Conservation (phyloP, 2,888 invertebrate genomes). For the Microctonus hyperodae region DNA sequence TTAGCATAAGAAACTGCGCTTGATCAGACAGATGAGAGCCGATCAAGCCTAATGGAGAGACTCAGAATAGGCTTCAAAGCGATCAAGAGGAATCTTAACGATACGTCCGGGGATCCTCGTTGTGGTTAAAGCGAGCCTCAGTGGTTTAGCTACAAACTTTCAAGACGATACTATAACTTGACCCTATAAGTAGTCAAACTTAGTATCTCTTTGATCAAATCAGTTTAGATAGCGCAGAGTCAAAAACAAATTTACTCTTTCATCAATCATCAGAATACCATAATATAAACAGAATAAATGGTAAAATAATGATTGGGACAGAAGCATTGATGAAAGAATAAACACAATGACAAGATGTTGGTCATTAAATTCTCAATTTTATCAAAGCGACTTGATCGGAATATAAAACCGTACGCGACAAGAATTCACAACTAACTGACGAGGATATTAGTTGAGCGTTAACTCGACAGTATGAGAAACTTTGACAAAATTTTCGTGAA, state of each 20-base stretch:
- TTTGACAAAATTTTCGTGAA: slow-evolving; percentile 23
- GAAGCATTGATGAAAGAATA: slow-evolving; percentile 21
- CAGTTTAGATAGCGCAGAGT: slow-evolving; percentile 25
- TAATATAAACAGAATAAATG: neutral
- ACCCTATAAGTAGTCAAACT: slow-evolving; percentile 40
- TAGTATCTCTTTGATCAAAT: slow-evolving; percentile 35
- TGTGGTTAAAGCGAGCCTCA: slow-evolving; percentile 35
- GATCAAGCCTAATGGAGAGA: slow-evolving; percentile 54
- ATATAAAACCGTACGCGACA: slow-evolving; percentile 27
- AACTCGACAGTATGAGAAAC: slow-evolving; percentile 22
- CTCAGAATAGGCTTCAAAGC: slow-evolving; percentile 51
- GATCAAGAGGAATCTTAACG: slow-evolving; percentile 39
- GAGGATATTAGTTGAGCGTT: slow-evolving; percentile 15
- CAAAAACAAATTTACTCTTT: neutral
- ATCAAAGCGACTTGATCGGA: slow-evolving; percentile 13
- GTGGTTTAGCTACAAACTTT: slow-evolving; percentile 55
- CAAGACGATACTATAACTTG: slow-evolving; percentile 58
- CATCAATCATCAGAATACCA: neutral
- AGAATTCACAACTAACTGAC: slow-evolving; percentile 16
- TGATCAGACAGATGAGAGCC: slow-evolving; percentile 29
- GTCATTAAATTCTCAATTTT: slow-evolving; percentile 34
- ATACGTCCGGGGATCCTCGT: slow-evolving; percentile 51
- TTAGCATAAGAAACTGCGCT: slow-evolving; percentile 15
- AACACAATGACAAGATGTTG: slow-evolving; percentile 20
- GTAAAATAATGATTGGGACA: neutral